Evolutionary conservation across 2,113 vertebrate genomes (phyloP), one percentile per base, ranked within the genome.

Genomic region (Narcine bancroftii): DNA sequence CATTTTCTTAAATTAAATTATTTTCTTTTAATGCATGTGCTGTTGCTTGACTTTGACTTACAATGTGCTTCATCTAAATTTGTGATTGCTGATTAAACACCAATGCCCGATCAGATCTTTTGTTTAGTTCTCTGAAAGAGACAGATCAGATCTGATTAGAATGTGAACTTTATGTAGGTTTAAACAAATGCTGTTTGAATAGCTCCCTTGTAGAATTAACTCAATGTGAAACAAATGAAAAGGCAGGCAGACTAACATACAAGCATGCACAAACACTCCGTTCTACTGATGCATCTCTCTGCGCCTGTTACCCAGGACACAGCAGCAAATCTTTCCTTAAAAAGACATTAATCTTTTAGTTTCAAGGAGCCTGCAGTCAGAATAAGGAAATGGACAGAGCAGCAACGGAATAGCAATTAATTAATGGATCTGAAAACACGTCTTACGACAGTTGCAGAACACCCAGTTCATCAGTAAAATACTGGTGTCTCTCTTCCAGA

Each of bases 281-380:
- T 87, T 87, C 53, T 36, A 7, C 81, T 19, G 53, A 63, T 39
- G 19, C 11, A 60, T 63, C 56, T 87, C 56, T n/a, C 17, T 87
- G 60, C 21, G 15, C 81, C 53, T 87, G 81, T 60, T 19, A 21
- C 53, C 53, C 53, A 87, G 81, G 81, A 36, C 19, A 36, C 81
- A 60, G 53, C 81, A 60, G 21, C 26, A 87, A n/a, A 19, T 60
- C n/a, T 60, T 33, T 60, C 81, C n/a, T 87, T 87, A 87, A 87
- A 87, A n/a, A 6, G 53, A 87, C 53, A 87, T 87, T 39, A 87
- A 87, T 87, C 81, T 63, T 60, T 87, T 87, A 15, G 81, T 87
- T 87, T 87, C 53, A 87, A 63, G 50, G 53, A n/a, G 33, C 21
- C 15, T 87, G 81, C 81, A 60, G 36, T 21, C 53, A 36, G 60